A percentile compares a stretch with the other conserved stretches of the same genome.
These are phyloP conservation scores for Chauna torquata DNA, from an alignment of 2,113 vertebrate genomes.

Conservation along the genomic window DNA sequence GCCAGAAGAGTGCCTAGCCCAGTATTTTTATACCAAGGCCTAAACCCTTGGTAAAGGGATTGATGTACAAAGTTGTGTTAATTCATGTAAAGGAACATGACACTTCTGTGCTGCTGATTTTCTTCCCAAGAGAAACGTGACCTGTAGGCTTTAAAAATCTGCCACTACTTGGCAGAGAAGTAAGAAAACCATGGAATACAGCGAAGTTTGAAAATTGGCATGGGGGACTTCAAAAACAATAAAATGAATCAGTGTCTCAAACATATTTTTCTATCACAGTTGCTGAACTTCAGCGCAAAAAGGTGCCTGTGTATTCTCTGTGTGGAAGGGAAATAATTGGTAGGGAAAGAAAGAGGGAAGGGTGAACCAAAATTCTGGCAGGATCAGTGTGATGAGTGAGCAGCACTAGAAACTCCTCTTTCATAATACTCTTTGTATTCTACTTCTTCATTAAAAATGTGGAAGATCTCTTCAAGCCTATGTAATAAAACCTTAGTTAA, in stretches of 20 bases:
- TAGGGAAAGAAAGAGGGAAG: background rate
- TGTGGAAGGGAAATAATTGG: background rate
- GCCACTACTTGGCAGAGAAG: background rate
- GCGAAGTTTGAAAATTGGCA: rapidly evolving
- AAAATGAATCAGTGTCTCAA: background rate
- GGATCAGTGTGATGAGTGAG: background rate
- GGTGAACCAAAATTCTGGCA: background rate
- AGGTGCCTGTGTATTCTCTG: background rate
- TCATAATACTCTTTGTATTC: background rate
- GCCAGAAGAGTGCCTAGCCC: background rate
- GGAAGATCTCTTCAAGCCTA: background rate
- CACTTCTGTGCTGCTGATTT: background rate
- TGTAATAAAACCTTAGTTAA: background rate
- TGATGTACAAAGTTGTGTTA: background rate
- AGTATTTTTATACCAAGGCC: background rate
- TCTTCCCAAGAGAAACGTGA: background rate
- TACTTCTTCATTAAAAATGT: background rate
- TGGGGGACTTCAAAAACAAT: background rate
- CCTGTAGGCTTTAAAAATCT: background rate
- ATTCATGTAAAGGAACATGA: background rate
- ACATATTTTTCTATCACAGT: background rate
- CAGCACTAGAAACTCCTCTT: background rate
- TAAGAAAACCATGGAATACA: background rate
- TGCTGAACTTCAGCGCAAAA: background rate
- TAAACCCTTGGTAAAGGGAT: background rate